These are phyloP conservation scores for Sternotherus odoratus DNA, from an alignment of 2,797 vertebrate species.

Conservation along the genomic window DNA sequence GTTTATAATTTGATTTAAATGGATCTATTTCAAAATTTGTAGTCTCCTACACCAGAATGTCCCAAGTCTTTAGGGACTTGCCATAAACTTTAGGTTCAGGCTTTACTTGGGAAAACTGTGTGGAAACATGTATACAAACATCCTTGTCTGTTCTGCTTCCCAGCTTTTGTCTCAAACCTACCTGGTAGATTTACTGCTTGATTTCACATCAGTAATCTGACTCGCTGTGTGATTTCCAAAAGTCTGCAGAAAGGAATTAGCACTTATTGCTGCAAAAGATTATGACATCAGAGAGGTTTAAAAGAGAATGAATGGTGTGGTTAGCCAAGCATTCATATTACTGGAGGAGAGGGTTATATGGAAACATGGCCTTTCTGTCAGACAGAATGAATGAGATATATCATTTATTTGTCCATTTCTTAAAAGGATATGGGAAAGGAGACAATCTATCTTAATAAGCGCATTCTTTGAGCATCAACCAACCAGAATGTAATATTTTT, in stretches of 20 bases:
- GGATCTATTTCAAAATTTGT: background rate
- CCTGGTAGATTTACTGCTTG: constrained; percentile 67
- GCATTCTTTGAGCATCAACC: constrained; percentile 63
- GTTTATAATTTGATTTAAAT: background rate
- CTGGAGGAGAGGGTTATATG: constrained; percentile 68
- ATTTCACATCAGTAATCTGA: constrained; percentile 39
- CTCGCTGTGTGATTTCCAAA: constrained; percentile 66
- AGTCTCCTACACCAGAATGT: background rate
- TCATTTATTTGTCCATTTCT: constrained; percentile 73
- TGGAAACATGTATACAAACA: constrained; percentile 38
- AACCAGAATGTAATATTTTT: constrained; percentile 72
- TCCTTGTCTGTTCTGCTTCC: constrained; percentile 40
- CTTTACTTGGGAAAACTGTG: constrained; percentile 15
- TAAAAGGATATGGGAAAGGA: constrained; percentile 68
- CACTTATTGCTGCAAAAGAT: constrained; percentile 65
- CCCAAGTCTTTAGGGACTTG: background rate
- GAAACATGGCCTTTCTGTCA: constrained; percentile 79
- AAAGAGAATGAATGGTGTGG: constrained; percentile 74
- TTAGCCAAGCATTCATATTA: constrained; percentile 69
- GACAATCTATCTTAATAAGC: constrained; percentile 79
- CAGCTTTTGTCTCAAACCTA: constrained; percentile 34
- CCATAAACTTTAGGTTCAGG: background rate
- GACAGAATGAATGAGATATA: constrained; percentile 69
- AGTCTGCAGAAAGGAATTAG: constrained; percentile 53
- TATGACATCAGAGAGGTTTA: constrained; percentile 70